These are phyloP conservation scores for Ginglymostoma cirratum DNA, from an alignment of 2,113 vertebrate genomes.

Conservation along the genomic window DNA sequence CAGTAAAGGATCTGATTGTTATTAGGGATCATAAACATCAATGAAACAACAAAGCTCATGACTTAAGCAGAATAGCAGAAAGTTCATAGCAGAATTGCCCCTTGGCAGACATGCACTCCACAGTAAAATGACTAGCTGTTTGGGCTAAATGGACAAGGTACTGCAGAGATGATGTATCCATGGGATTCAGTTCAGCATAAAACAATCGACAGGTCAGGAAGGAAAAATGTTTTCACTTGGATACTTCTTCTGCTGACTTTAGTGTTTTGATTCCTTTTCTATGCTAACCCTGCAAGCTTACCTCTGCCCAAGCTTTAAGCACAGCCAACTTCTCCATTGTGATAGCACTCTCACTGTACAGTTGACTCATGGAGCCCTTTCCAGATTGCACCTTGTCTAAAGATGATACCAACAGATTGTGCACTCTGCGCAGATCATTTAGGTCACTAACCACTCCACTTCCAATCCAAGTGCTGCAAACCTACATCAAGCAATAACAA, in stretches of 20 bases:
- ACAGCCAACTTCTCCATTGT: constrained; percentile 97
- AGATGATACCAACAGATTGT: constrained; percentile 93
- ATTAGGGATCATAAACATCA: background rate
- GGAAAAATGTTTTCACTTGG: background rate
- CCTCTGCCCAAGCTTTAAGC: constrained; percentile 96
- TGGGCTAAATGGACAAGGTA: background rate
- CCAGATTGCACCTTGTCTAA: constrained; percentile 94
- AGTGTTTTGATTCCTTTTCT: background rate
- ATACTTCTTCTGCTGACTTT: background rate
- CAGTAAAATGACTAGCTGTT: background rate
- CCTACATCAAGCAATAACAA: constrained; percentile 53
- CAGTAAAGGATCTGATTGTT: background rate
- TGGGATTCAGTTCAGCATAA: background rate
- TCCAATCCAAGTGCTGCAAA: constrained; percentile 95
- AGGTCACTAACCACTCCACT: constrained; percentile 96
- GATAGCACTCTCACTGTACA: constrained; percentile 92
- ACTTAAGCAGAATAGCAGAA: too few relatives aligned
- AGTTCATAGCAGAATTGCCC: background rate
- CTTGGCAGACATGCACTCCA: background rate
- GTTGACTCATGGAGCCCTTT: constrained; percentile 82
- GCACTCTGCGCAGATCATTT: constrained; percentile 90
- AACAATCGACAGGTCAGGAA: background rate
- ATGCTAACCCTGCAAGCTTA: constrained; percentile 45
- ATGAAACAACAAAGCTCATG: background rate
- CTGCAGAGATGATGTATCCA: background rate